Evolutionary conservation across 2,888 invertebrate species (phyloP).

Genomic region (Rhorus exstirpatorius): DNA sequence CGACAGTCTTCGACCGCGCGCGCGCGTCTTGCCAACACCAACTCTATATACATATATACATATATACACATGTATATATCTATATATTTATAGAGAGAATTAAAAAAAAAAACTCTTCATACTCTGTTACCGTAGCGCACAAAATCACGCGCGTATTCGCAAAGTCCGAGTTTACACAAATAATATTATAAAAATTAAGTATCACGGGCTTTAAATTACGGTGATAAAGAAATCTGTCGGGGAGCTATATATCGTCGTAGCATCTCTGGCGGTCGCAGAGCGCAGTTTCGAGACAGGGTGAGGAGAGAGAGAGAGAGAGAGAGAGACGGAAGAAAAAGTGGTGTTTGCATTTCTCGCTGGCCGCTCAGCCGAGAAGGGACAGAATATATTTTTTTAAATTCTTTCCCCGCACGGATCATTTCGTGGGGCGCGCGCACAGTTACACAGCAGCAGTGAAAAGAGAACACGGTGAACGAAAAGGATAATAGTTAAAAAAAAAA

Average conservation of each 20-base stretch:
- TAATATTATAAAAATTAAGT: not conserved
- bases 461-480: slow-evolving; percentile 13
- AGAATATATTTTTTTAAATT: not conserved
- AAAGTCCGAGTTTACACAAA: not conserved
- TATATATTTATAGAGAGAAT: too few species aligned
- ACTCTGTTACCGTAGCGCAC: not conserved
- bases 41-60: not conserved
- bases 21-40: not conserved
- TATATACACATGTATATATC: not conserved
- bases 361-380: not conserved
- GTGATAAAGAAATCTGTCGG: slow-evolving; percentile 25
- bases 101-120: too few species aligned
- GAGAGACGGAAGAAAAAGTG: not conserved
- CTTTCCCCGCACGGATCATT: not conserved
- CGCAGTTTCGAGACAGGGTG: not conserved
- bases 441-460: not conserved
- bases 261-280: not conserved
- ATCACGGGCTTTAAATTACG: not conserved
- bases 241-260: not conserved
- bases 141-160: slow-evolving; percentile 1
- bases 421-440: slow-evolving; percentile 18
- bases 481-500: slow-evolving; percentile 9
- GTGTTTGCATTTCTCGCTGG: not conserved
- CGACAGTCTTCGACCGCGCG: not conserved
- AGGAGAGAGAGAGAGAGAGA: not conserved